Conservation (phyloP, 1,140 invertebrate genomes). For the Cherax destructor region DNA sequence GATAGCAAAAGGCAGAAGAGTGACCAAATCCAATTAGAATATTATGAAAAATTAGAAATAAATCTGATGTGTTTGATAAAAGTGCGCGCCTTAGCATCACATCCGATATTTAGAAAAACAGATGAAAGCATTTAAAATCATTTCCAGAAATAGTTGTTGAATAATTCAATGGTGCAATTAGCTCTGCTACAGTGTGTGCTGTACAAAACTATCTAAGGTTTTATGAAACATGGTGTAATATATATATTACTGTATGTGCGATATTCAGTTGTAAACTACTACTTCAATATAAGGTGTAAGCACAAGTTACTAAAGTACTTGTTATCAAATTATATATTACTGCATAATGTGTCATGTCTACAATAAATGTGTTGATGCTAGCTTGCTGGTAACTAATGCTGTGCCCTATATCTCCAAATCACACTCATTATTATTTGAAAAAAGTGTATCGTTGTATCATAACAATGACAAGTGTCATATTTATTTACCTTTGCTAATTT, state of each 20-base stretch:
- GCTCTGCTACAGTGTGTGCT: constrained; percentile 12
- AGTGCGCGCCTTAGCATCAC: not conserved
- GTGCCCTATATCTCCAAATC: constrained; percentile 29
- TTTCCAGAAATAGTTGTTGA: not conserved
- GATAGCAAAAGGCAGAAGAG: not conserved
- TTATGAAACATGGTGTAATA: not conserved
- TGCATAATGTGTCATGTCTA: constrained; percentile 21
- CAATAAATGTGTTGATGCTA: constrained; percentile 16
- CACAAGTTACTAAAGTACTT: not conserved
- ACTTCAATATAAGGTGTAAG: constrained; percentile 8
- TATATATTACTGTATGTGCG: constrained; percentile 19
- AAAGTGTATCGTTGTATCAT: not conserved
- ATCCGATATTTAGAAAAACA: not conserved
- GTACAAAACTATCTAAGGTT: constrained; percentile 21
- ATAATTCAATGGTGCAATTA: not conserved
- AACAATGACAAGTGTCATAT: not conserved
- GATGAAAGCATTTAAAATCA: not conserved
- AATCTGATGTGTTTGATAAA: too few relatives aligned
- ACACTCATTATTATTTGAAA: constrained; percentile 14
- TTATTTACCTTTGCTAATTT: not conserved
- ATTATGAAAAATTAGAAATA: too few relatives aligned
- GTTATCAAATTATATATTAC: not conserved
- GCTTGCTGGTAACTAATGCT: constrained; percentile 17
- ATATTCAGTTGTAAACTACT: not conserved
- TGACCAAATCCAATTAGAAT: not conserved